phyloP scores from a whole-genome alignment of 1,140 invertebrate genomes.

The Neodiprion fabricii region DNA sequence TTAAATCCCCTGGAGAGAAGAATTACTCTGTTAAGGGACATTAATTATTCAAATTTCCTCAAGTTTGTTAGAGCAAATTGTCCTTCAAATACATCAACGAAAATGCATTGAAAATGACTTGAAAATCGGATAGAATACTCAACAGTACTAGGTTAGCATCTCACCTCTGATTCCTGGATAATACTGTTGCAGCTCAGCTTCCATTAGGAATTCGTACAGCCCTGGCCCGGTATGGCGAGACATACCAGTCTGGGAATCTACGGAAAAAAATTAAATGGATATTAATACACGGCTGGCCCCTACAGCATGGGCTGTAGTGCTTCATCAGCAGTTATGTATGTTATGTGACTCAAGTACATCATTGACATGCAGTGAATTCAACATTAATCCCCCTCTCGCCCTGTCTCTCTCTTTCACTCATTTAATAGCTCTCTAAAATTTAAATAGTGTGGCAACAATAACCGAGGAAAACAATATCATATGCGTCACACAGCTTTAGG shows the following conservation, averaged over 20 bases:
- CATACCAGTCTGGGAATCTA: slow-evolving; percentile 56
- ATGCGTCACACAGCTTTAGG: too few species aligned
- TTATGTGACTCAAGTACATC: neutral
- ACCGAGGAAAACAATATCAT: too few species aligned
- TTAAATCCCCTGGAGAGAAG: slow-evolving; percentile 71
- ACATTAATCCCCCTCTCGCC: neutral
- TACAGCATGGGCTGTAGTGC: slow-evolving; percentile 16
- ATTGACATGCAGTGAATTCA: slow-evolving; percentile 9
- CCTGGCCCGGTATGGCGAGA: slow-evolving; percentile 68
- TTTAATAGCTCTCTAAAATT: slow-evolving; percentile 15
- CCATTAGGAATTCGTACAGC: slow-evolving; percentile 88
- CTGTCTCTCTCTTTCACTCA: neutral
- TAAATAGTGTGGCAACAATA: neutral
- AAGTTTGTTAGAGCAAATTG: neutral
- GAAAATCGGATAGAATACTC: too few species aligned
- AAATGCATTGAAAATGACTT: neutral
- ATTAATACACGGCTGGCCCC: slow-evolving; percentile 6
- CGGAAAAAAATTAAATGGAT: slow-evolving; percentile 23
- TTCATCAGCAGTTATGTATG: slow-evolving; percentile 18
- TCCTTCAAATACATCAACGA: neutral
- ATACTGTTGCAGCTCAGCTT: slow-evolving; percentile 90
- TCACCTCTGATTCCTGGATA: slow-evolving; percentile 74
- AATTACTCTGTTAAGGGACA: slow-evolving; percentile 7
- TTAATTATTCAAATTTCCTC: slow-evolving; percentile 17
- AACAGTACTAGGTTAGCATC: slow-evolving; percentile 38